A percentile compares a stretch with the other conserved stretches of the same genome.
Evolutionary conservation across 2,888 invertebrate genomes (phyloP).

Genomic region (Tenthredo livida): DNA sequence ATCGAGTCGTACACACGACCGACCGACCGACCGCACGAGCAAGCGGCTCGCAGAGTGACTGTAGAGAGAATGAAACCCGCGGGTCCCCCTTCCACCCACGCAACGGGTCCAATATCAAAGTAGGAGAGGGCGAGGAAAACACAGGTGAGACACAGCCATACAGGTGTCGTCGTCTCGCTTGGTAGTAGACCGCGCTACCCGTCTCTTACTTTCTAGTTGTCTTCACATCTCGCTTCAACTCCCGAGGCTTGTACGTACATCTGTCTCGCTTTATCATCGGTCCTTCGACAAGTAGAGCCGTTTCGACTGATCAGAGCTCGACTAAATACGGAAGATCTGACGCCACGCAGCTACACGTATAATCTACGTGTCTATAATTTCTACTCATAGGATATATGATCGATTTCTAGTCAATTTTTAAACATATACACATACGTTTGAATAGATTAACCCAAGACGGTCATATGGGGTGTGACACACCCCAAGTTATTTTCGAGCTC

Average conservation of each 20-base stretch:
- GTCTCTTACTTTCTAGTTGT: conserved; percentile 26
- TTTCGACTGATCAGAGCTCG: background rate
- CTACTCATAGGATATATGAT: background rate
- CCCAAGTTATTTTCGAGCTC: too few species aligned
- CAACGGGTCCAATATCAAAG: conserved; percentile 44
- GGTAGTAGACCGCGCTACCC: background rate
- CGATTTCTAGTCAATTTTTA: background rate
- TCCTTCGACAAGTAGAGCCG: background rate
- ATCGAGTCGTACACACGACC: conserved; percentile 19
- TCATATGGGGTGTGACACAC: too few species aligned
- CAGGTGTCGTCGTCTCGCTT: conserved; percentile 34
- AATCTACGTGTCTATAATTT: background rate
- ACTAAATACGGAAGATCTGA: conserved; percentile 14
- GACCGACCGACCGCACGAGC: conserved; percentile 45
- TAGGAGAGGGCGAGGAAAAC: conserved; percentile 47
- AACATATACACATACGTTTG: background rate
- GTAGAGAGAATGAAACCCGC: conserved; percentile 46
- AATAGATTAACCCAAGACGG: too few species aligned
- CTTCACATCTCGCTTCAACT: conserved; percentile 6
- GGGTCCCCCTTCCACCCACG: conserved; percentile 49
- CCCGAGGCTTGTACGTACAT: background rate
- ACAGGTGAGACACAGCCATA: conserved; percentile 38
- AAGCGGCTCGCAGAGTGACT: conserved; percentile 45
- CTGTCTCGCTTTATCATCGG: background rate
- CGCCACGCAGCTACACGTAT: background rate